phyloP scores from a whole-genome alignment of 1,140 invertebrate species.

The Batillaria attramentaria region DNA sequence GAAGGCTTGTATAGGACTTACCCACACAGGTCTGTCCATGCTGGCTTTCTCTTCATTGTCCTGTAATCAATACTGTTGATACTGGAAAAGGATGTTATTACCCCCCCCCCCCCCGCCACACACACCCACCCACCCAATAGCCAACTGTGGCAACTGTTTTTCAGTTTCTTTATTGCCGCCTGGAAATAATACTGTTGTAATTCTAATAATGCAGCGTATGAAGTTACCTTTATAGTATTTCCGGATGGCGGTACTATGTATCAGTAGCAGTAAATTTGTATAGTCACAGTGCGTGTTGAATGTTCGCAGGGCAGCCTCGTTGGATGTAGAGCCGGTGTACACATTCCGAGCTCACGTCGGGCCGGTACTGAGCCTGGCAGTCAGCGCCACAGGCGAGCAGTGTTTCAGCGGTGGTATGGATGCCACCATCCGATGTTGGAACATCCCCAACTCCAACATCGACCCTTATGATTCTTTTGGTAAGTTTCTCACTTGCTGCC shows the following conservation, averaged over 20 bases:
- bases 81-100: no score
- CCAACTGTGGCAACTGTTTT: no score
- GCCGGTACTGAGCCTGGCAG: constrained; percentile 93
- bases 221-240: background rate
- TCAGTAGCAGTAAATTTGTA: no score
- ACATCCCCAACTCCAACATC: constrained; percentile 92
- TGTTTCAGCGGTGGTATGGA: constrained; percentile 96
- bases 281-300: constrained; percentile 10
- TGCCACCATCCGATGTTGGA: constrained; percentile 96
- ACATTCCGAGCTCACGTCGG: constrained; percentile 96
- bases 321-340: constrained; percentile 98
- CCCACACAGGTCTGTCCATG: no score
- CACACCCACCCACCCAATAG: no score
- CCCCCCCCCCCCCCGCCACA: no score
- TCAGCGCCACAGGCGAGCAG: constrained; percentile 91
- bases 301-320: constrained; percentile 81
- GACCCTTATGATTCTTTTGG: constrained; percentile 98
- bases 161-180: no score
- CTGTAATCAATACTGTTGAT: no score
- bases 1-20: no score
- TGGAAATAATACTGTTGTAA: background rate
- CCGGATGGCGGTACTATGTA: no score
- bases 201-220: background rate
- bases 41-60: no score
- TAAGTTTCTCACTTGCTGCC: constrained; percentile 58